phyloP scores from a whole-genome alignment of 2,113 vertebrate species.

The Microtus pennsylvanicus region DNA sequence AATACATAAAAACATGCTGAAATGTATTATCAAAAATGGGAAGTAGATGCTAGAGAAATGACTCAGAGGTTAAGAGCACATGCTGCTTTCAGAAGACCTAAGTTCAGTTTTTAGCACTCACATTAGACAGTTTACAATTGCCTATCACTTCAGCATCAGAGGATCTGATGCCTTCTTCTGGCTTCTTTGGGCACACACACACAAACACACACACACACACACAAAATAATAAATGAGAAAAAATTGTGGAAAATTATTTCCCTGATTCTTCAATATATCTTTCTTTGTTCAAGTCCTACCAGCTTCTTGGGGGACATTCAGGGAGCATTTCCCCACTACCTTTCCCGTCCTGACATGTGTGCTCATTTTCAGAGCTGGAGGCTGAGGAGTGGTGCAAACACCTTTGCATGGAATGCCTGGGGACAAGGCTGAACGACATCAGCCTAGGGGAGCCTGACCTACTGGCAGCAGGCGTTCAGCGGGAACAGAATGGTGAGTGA shows the following conservation, averaged over 20 bases:
- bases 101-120: background rate
- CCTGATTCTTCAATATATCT: background rate
- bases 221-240: background rate
- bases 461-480: slow-evolving; percentile 97
- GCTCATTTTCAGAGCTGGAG: slow-evolving; percentile 92
- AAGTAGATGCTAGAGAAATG: background rate
- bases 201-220: too few relatives aligned
- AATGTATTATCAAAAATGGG: background rate
- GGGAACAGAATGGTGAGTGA: slow-evolving; percentile 97
- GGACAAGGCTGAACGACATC: slow-evolving; percentile 97
- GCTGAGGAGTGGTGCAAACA: slow-evolving; percentile 99
- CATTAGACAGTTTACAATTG: too few relatives aligned
- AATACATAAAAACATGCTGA: background rate
- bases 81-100: too few relatives aligned
- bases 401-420: slow-evolving; percentile 97
- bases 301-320: too few relatives aligned
- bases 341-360: background rate
- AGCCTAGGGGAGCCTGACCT: slow-evolving; percentile 99
- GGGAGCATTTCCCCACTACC: accelerated
- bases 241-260: background rate
- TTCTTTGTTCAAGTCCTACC: background rate
- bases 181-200: too few relatives aligned
- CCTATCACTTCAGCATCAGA: too few relatives aligned
- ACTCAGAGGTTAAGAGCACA: background rate
- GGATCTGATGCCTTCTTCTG: background rate